phyloP scores from a whole-genome alignment of 2,113 vertebrate genomes.

The Sorex araneus region DNA sequence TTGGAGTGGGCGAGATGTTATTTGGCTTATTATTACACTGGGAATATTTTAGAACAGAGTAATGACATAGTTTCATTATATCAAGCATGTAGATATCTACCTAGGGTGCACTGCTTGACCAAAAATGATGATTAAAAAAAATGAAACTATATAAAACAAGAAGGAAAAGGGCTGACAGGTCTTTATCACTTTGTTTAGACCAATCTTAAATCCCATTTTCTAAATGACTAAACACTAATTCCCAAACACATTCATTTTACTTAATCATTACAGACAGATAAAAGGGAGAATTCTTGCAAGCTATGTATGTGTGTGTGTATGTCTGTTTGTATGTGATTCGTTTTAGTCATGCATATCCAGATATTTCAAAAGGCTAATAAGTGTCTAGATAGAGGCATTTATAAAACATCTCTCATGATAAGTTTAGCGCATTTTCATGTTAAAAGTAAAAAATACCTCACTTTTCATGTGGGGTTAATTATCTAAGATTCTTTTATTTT shows the following conservation, averaged over 20 bases:
- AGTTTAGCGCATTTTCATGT: neutral
- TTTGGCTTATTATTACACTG: constrained; percentile 85
- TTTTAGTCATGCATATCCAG: neutral
- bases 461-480: neutral
- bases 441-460: neutral
- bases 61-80: constrained; percentile 86
- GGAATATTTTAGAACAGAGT: constrained; percentile 84
- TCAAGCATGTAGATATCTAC: constrained; percentile 86
- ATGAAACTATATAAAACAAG: constrained; percentile 69
- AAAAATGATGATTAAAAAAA: constrained; percentile 81
- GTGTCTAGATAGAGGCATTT: constrained; percentile 62
- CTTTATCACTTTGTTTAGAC: constrained; percentile 87
- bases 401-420: constrained; percentile 57
- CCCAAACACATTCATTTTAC: constrained; percentile 82
- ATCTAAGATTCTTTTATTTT: neutral
- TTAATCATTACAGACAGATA: constrained; percentile 78
- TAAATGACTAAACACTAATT: constrained; percentile 83
- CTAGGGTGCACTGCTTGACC: constrained; percentile 71
- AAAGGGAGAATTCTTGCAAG: constrained; percentile 54
- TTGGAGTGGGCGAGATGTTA: constrained; percentile 62
- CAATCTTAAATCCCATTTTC: constrained; percentile 86
- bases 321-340: neutral
- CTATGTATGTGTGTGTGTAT: neutral
- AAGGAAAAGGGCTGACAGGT: constrained; percentile 79
- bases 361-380: constrained; percentile 53